Conservation (phyloP, 2,888 invertebrate genomes). For the Sarcophaga subvicina region DNA sequence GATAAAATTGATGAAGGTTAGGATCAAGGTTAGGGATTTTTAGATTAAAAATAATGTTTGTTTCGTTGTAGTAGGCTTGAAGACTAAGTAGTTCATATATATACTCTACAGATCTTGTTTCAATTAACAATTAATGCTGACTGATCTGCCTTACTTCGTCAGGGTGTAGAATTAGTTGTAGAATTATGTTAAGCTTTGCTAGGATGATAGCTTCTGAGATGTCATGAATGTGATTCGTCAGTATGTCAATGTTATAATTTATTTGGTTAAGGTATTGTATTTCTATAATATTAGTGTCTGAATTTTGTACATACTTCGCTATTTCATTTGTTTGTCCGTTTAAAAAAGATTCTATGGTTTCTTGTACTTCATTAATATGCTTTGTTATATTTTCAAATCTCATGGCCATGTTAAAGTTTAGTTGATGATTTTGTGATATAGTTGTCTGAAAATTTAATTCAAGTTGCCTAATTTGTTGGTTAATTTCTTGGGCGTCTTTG, state of each 20-base stretch:
- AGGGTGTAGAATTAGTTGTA: conserved; percentile 62
- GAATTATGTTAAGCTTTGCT: conserved; percentile 65
- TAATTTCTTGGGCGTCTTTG: too few species aligned
- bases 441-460: too few species aligned
- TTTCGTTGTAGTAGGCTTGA: conserved; percentile 33
- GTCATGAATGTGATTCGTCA: not conserved
- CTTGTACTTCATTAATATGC: too few species aligned
- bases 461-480: too few species aligned
- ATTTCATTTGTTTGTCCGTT: conserved; percentile 11
- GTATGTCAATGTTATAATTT: conserved; percentile 45
- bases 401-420: too few species aligned
- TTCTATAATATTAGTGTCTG: conserved; percentile 24
- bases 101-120: conserved; percentile 56
- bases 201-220: conserved; percentile 65
- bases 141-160: conserved; percentile 60
- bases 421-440: too few species aligned
- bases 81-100: conserved; percentile 61
- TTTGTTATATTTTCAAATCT: too few species aligned
- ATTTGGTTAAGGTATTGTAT: conserved; percentile 40
- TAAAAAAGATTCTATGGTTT: not conserved
- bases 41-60: conserved; percentile 66
- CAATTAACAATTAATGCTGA: conserved; percentile 41
- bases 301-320: not conserved
- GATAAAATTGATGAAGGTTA: conserved; percentile 45
- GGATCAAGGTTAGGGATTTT: conserved; percentile 55